These are phyloP conservation scores for Drosophila neotestacea DNA, from an alignment of 2,888 invertebrate species.

Conservation along the genomic window DNA sequence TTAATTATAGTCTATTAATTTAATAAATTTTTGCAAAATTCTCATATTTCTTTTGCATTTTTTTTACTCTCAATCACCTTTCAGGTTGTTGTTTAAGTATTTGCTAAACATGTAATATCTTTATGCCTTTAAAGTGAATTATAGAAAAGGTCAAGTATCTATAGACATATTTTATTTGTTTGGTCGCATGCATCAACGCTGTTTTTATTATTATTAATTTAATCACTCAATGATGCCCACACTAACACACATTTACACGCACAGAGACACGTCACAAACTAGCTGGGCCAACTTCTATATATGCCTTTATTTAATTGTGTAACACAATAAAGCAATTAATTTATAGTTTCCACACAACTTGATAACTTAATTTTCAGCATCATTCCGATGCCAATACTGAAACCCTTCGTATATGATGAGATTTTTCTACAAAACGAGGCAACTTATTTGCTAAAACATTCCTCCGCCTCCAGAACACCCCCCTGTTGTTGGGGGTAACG, in stretches of 20 bases:
- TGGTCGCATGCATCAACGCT: not conserved
- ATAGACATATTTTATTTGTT: not conserved
- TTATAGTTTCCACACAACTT: slow-evolving; percentile 61
- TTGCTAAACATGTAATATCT: not conserved
- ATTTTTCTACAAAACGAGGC: slow-evolving; percentile 33
- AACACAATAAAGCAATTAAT: slow-evolving; percentile 66
- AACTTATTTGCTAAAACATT: slow-evolving; percentile 49
- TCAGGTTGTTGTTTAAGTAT: too few relatives aligned
- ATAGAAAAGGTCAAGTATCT: not conserved
- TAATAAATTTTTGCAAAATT: too few relatives aligned
- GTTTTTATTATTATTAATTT: slow-evolving; percentile 24
- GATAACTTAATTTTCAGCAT: slow-evolving; percentile 57
- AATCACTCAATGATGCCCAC: slow-evolving; percentile 12
- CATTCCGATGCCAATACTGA: slow-evolving; percentile 48
- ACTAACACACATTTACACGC: not conserved
- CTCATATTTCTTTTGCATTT: too few relatives aligned
- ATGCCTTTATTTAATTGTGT: slow-evolving; percentile 52
- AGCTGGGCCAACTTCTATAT: slow-evolving; percentile 23
- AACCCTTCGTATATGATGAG: slow-evolving; percentile 28
- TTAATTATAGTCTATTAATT: too few relatives aligned
- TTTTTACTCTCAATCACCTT: too few relatives aligned
- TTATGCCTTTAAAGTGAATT: not conserved
- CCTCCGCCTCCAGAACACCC: not conserved
- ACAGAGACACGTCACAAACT: not conserved
- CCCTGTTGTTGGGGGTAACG: slow-evolving; percentile 21